A percentile compares a stretch with the other conserved stretches of the same genome.
Conservation (phyloP, 1,140 invertebrate species). For the Rhopalosiphum maidis region DNA sequence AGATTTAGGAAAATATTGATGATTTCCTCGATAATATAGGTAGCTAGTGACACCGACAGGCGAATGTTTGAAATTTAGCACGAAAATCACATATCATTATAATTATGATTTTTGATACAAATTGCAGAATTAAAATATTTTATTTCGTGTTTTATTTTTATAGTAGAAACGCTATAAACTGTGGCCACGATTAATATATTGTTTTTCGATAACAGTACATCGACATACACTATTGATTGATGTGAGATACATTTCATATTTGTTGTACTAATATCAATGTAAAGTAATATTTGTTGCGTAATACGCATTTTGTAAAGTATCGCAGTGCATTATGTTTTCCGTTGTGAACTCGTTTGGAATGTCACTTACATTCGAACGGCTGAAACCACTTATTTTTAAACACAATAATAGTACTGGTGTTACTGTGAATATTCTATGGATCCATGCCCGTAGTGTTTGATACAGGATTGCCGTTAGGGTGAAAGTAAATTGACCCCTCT, state of each 20-base stretch:
- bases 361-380: background rate
- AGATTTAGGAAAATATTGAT: background rate
- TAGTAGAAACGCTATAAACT: too few relatives aligned
- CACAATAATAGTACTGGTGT: background rate
- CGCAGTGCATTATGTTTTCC: background rate
- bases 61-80: too few relatives aligned
- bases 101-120: too few relatives aligned
- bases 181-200: too few relatives aligned
- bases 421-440: constrained; percentile 19
- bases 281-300: background rate
- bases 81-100: too few relatives aligned
- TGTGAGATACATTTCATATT: background rate
- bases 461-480: background rate
- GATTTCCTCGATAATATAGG: background rate
- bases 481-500: constrained; percentile 22
- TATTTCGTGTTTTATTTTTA: too few relatives aligned
- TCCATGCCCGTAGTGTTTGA: background rate
- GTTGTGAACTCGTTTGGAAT: background rate
- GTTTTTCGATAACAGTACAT: too few relatives aligned
- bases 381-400: background rate
- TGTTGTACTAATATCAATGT: background rate
- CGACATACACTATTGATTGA: too few relatives aligned
- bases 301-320: background rate
- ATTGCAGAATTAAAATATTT: too few relatives aligned
- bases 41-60: too few relatives aligned